Percentiles rank a stretch among this genome's conserved stretches.
Conservation (phyloP, 1,140 invertebrate genomes). For the Achroia grisella region DNA sequence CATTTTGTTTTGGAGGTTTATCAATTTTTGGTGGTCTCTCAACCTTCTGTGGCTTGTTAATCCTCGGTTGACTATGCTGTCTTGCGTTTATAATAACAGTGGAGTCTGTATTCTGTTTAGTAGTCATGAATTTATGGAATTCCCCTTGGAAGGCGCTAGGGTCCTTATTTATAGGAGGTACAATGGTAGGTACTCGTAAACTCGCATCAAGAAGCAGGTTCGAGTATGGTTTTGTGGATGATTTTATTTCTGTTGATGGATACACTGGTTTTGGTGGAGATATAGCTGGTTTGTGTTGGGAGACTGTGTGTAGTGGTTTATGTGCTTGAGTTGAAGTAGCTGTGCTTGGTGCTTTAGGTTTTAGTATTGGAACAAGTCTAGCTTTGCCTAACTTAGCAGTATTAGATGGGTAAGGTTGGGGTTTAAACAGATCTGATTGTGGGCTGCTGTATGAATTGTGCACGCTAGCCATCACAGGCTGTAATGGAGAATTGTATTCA, state of each 20-base stretch:
- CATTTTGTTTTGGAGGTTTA: conserved; percentile 6
- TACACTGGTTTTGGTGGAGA: conserved; percentile 1
- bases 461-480: conserved; percentile 29
- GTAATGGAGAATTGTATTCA: conserved; percentile 42
- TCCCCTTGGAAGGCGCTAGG: conserved; percentile 53
- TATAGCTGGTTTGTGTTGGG: no score
- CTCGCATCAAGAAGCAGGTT: conserved; percentile 23
- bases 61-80: no score
- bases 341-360: not conserved
- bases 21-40: not conserved
- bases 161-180: conserved; percentile 46
- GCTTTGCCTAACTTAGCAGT: not conserved
- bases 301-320: not conserved
- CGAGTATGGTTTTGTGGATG: conserved; percentile 22
- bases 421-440: not conserved
- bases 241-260: conserved; percentile 1
- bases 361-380: not conserved
- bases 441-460: conserved; percentile 4
- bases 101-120: conserved; percentile 6
- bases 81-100: not conserved
- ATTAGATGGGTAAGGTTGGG: not conserved
- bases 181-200: conserved; percentile 23
- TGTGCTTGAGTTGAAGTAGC: not conserved
- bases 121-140: conserved; percentile 54
- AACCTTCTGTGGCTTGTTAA: no score